Conservation (phyloP, 2,797 vertebrate genomes). For the Takifugu rubripes region DNA sequence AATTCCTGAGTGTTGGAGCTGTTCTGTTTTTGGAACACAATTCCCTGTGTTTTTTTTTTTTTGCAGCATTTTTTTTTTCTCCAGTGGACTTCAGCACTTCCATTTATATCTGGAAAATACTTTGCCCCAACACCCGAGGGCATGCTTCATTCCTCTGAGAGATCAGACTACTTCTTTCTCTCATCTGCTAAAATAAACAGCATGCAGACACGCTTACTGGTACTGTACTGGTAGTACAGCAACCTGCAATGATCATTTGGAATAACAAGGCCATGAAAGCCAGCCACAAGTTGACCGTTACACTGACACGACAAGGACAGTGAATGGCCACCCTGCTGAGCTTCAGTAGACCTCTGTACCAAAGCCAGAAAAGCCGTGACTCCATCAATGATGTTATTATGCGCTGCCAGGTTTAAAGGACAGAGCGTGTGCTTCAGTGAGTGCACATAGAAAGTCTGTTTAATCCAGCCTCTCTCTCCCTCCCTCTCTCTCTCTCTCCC, state of each 20-base stretch:
- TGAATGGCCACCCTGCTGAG: conserved; percentile 31
- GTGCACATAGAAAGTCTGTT: conserved; percentile 59
- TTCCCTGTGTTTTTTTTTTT: conserved; percentile 44
- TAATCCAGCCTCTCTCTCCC: conserved; percentile 13
- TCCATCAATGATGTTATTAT: conserved; percentile 68
- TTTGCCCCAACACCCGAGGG: conserved; percentile 28
- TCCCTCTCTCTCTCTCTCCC: neutral
- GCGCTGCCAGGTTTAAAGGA: conserved; percentile 42
- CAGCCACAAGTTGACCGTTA: conserved; percentile 27
- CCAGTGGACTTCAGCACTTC: conserved; percentile 42
- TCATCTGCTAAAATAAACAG: neutral
- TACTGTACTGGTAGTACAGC: conserved; percentile 1
- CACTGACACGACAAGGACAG: conserved; percentile 44
- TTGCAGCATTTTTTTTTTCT: conserved; percentile 17
- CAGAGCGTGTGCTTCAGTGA: conserved; percentile 45
- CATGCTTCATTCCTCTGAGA: conserved; percentile 18
- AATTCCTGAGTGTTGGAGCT: conserved; percentile 63
- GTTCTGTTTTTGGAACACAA: conserved; percentile 74
- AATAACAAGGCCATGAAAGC: conserved; percentile 20
- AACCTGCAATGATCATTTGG: conserved; percentile 16
- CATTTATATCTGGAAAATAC: conserved; percentile 41
- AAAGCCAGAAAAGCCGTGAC: conserved; percentile 33
- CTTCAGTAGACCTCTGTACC: conserved; percentile 48
- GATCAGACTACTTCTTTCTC: conserved; percentile 3
- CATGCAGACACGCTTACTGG: neutral